A percentile compares a stretch with the other conserved stretches of the same genome.
Conservation (phyloP, 2,113 vertebrate genomes). For the Microcebus tavaratra region DNA sequence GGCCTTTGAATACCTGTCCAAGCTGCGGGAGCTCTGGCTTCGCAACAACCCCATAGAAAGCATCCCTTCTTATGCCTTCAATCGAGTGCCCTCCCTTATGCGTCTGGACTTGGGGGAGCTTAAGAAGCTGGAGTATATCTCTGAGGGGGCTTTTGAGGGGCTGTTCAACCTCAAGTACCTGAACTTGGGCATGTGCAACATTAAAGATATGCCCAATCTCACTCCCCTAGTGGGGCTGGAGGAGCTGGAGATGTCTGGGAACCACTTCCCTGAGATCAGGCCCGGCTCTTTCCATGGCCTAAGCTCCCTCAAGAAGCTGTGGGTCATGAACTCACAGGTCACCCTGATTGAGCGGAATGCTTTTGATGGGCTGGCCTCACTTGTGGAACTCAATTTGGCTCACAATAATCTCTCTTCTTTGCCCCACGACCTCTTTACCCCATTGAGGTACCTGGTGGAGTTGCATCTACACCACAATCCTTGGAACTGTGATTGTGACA, state of each 20-base stretch:
- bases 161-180: slow-evolving; percentile 98
- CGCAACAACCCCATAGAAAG: slow-evolving; percentile 99
- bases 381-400: slow-evolving; percentile 98
- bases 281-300: slow-evolving; percentile 95
- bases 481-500: slow-evolving; percentile 98
- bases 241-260: slow-evolving; percentile 98
- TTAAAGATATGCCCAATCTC: slow-evolving; percentile 95
- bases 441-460: slow-evolving; percentile 96
- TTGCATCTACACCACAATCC: slow-evolving; percentile 98
- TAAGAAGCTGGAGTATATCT: slow-evolving; percentile 97
- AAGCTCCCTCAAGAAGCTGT: slow-evolving; percentile 95
- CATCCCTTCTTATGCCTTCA: slow-evolving; percentile 98
- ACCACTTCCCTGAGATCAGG: slow-evolving; percentile 94
- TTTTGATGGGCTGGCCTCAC: slow-evolving; percentile 95
- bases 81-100: slow-evolving; percentile 97
- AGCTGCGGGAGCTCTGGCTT: slow-evolving; percentile 97
- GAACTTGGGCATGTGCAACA: slow-evolving; percentile 98
- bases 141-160: slow-evolving; percentile 97
- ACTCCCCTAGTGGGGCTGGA: slow-evolving; percentile 94
- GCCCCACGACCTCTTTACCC: slow-evolving; percentile 97
- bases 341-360: slow-evolving; percentile 95
- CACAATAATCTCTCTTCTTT: slow-evolving; percentile 98
- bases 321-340: slow-evolving; percentile 99
- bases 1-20: slow-evolving; percentile 98
- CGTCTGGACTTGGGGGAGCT: slow-evolving; percentile 97